Evolutionary conservation across 1,140 invertebrate genomes (phyloP), one percentile per base, ranked within the genome.

Genomic region (Telenomus remus): DNA sequence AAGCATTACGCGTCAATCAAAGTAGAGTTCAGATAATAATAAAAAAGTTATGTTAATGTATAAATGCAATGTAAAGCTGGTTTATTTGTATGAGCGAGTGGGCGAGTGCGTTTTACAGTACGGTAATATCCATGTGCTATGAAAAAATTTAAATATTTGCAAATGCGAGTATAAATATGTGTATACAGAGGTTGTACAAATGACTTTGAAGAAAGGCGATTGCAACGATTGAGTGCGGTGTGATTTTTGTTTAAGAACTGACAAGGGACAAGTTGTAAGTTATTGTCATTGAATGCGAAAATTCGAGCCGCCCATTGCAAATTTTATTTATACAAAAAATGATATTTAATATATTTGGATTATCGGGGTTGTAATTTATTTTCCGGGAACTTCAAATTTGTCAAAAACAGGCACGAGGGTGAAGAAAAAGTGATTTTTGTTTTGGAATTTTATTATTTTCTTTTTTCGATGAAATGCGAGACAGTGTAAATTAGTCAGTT

Each of bases 1-100:
- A 61, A 55, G 66, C 66, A 70, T 61, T 70, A 61, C 15, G 50
- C 57, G 51, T 61, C 43, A 49, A 70, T 70, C 56, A 42, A 61
- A 70, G 56, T 70, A 61, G 56, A 70, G 61, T 70, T 55, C 50
- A 44, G 53, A 48, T 27, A 49, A 70, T 70, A 49, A 60, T 50
- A 10, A 55, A 61, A 50, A n/a, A n/a, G n/a, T n/a, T 37, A 70
- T 43, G 37, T 70, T 55, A 50, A 70, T 70, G 66, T 70, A 63
- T 71, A 63, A 57, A 56, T 56, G 56, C 57, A 70, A 50, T 61
- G 42, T 54, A 56, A 61, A 56, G 65, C 65, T 53, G 53, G 57
- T 69, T 49, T 56, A 19, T 55, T 70, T 55, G 51, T 70, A 55
- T 56, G 50, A 16, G 35, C 33, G 59, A 63, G 9, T 54, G 42